phyloP scores from a whole-genome alignment of 2,888 invertebrate genomes.

The Lacanobia oleracea region DNA sequence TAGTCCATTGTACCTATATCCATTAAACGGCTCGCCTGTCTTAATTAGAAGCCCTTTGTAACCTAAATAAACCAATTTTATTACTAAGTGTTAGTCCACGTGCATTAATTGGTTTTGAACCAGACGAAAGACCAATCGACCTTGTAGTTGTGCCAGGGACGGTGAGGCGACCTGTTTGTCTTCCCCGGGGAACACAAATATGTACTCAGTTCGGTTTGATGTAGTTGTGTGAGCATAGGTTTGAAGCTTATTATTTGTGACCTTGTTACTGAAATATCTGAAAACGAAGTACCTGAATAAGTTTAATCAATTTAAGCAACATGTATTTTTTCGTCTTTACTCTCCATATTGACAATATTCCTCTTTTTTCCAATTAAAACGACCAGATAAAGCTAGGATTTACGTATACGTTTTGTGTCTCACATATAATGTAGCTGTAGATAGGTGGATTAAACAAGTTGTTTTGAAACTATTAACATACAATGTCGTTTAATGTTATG shows the following conservation, averaged over 20 bases:
- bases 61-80: conserved; percentile 46
- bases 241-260: no score
- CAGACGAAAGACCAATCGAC: conserved; percentile 6
- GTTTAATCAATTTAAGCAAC: no score
- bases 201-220: background rate
- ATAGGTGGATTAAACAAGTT: background rate
- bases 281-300: no score
- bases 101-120: conserved; percentile 41
- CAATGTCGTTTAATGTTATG: conserved; percentile 19
- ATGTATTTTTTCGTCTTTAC: no score
- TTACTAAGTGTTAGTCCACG: conserved; percentile 35
- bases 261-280: no score
- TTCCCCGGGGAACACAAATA: conserved; percentile 5
- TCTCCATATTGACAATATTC: no score
- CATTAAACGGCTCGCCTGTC: conserved; percentile 13
- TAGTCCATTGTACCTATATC: conserved; percentile 34
- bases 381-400: no score
- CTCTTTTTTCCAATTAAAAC: no score
- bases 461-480: conserved; percentile 2
- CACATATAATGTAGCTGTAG: no score
- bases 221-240: background rate
- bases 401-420: no score
- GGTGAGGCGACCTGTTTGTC: conserved; percentile 11
- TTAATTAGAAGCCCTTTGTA: conserved; percentile 45
- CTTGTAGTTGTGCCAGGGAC: conserved; percentile 24